A percentile compares a stretch with the other conserved stretches of the same genome.
These are phyloP conservation scores for Scaptomyza cyrtandrae DNA, from an alignment of 2,888 invertebrate genomes.

Conservation along the genomic window DNA sequence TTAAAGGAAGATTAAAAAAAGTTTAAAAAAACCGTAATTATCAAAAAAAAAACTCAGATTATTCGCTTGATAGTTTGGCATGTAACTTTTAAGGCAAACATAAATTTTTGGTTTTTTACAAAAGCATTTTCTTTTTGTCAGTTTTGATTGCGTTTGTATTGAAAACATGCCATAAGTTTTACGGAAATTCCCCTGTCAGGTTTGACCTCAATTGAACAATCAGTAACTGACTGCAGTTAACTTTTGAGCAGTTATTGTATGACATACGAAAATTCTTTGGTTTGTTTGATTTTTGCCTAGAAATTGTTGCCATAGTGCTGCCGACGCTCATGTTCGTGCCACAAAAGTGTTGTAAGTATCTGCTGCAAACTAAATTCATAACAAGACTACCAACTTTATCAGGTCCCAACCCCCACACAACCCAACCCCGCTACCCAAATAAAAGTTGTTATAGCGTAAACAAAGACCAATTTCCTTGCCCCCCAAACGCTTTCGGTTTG, in stretches of 20 bases:
- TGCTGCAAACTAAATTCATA: slow-evolving; percentile 69
- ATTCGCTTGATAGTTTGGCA: no score
- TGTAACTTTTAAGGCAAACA: no score
- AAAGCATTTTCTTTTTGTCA: neutral
- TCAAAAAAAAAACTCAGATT: no score
- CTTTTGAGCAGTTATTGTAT: slow-evolving; percentile 32
- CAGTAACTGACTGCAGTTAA: slow-evolving; percentile 49
- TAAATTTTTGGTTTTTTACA: no score
- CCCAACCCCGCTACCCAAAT: slow-evolving; percentile 15
- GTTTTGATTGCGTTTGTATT: neutral
- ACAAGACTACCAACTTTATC: slow-evolving; percentile 52
- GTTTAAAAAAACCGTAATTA: no score
- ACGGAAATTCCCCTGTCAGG: slow-evolving; percentile 33
- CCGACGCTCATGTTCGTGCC: slow-evolving; percentile 52
- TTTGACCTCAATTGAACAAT: slow-evolving; percentile 57
- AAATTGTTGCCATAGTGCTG: slow-evolving; percentile 65
- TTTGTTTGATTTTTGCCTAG: slow-evolving; percentile 57
- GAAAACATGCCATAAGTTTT: slow-evolving; percentile 3
- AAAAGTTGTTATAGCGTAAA: slow-evolving; percentile 70
- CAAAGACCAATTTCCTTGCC: slow-evolving; percentile 56
- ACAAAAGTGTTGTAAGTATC: slow-evolving; percentile 71
- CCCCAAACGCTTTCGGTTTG: neutral
- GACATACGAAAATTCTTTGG: slow-evolving; percentile 37
- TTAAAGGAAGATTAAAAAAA: no score
- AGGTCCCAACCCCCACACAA: neutral